Evolutionary conservation across 2,113 vertebrate genomes (phyloP), one percentile per base, ranked within the genome.

Genomic region (Rhabdomys dilectus): DNA sequence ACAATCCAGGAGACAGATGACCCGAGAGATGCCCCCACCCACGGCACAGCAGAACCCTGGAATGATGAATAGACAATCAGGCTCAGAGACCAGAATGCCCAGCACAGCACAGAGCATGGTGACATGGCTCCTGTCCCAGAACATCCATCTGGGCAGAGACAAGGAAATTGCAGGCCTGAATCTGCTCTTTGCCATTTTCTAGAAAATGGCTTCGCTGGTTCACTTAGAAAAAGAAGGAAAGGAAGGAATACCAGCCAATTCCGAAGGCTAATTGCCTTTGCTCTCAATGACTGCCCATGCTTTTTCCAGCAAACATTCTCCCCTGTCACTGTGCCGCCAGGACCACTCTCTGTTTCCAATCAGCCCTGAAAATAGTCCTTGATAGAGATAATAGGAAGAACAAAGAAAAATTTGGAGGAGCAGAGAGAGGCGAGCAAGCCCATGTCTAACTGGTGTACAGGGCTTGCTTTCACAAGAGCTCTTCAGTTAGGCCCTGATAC

Each of bases 381-480:
- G 97, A 97, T 95, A 29, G 97, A 97, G 96, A 97, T 96, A 97
- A 97, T 85, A 97, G 91, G 91, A 94, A 97, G 95, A 97, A 97
- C 96, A 97, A 97, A 98, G 96, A 95, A 86, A 96, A 96, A 92
- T 96, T 93, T 78, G 76, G 93, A 97, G 73, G 95, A 72, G 76
- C 92, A 42, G 93, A 73, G 58, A 85, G 39, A 91, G 76, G 70
- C 24, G 70, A 77, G 70, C 48, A 73, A 94, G 91, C 92, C 77
- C 86, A 34, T 86, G 70, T 66, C 86, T 72, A 91, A 91, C 84
- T 13, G 53, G 48, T 29, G 1, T 72, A 45, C 58, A 31, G 84
- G 66, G 86, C 39, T 34, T 91, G 92, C 96, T 97, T 96, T 95
- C 93, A 31, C 34, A 86, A 93, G 95, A 90, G 64, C 56, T 53